These are phyloP conservation scores for Tachysurus vachellii DNA, from an alignment of 2,113 vertebrate species.

Conservation along the genomic window DNA sequence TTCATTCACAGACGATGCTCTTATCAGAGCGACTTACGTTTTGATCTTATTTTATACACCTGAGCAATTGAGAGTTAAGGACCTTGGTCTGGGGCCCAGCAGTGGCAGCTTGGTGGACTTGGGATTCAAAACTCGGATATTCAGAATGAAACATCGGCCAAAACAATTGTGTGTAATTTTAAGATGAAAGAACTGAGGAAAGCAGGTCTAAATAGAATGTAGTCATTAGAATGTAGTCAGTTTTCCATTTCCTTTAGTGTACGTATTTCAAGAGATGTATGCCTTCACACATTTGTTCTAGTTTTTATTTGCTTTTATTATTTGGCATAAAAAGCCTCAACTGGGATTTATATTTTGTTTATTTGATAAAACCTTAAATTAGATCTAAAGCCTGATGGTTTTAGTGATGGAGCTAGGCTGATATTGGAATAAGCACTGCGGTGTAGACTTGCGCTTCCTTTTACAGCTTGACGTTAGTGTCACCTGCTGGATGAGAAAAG, in stretches of 20 bases:
- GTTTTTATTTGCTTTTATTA: neutral
- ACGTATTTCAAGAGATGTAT: neutral
- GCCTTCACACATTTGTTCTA: neutral
- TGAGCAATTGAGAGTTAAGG: too few species aligned
- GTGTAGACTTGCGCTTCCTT: neutral
- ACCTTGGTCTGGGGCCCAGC: too few species aligned
- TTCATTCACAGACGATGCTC: neutral
- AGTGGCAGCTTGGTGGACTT: too few species aligned
- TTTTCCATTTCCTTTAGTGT: neutral
- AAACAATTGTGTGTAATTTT: neutral
- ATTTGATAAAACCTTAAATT: neutral
- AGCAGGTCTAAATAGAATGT: neutral
- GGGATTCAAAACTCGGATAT: too few species aligned
- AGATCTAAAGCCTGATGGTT: neutral
- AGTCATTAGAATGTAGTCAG: neutral
- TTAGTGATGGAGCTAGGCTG: neutral
- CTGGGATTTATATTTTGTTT: neutral
- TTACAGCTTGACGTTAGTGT: constrained; percentile 56
- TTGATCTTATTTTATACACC: too few species aligned
- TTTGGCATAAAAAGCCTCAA: neutral
- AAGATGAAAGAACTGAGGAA: neutral
- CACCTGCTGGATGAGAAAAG: constrained; percentile 61
- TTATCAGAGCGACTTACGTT: neutral
- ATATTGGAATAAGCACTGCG: neutral
- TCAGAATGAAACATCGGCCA: neutral